Evolutionary conservation across 1,140 invertebrate species (phyloP).

Genomic region (Drosophila persimilis): DNA sequence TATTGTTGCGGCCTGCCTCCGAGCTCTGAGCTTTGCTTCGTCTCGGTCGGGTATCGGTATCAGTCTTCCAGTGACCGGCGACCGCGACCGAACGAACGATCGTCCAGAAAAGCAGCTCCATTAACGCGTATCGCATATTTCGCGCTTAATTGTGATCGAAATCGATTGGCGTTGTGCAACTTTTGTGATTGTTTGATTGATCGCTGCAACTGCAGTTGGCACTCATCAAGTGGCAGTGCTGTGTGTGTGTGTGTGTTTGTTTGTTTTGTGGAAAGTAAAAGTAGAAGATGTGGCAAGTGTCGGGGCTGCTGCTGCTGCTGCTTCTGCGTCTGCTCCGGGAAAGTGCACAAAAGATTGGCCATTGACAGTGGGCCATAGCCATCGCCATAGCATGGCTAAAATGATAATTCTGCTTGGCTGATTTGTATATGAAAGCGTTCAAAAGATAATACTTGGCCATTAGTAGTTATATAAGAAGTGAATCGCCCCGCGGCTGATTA

Average conservation of each 20-base stretch:
- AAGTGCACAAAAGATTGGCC: slow-evolving; percentile 58
- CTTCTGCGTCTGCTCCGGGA: slow-evolving; percentile 11
- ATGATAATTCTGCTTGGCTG: slow-evolving; percentile 23
- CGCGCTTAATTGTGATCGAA: slow-evolving; percentile 61
- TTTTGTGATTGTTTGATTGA: slow-evolving; percentile 47
- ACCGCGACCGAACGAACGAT: slow-evolving; percentile 29
- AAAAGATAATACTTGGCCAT: slow-evolving; percentile 29
- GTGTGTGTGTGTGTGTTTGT: slow-evolving; percentile 6
- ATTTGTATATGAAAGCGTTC: slow-evolving; percentile 61
- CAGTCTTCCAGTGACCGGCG: slow-evolving; percentile 32
- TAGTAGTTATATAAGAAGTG: slow-evolving; percentile 44
- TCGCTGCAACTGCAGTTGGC: slow-evolving; percentile 52
- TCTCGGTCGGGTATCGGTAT: slow-evolving; percentile 20
- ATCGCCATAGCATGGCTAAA: slow-evolving; percentile 18
- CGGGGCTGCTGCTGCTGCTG: slow-evolving; percentile 6
- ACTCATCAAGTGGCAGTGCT: slow-evolving; percentile 48
- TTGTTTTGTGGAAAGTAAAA: slow-evolving; percentile 58
- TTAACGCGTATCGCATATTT: slow-evolving; percentile 33
- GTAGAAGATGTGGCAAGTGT: slow-evolving; percentile 65
- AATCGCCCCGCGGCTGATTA: slow-evolving; percentile 28
- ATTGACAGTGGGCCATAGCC: slow-evolving; percentile 1
- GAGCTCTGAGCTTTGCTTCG: not conserved
- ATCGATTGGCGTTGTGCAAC: slow-evolving; percentile 61
- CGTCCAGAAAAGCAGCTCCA: slow-evolving; percentile 32
- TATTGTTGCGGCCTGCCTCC: slow-evolving; percentile 26